Evolutionary conservation across 2,797 vertebrate species (phyloP), one percentile per base, ranked within the genome.

Genomic region (Remorina albescens): DNA sequence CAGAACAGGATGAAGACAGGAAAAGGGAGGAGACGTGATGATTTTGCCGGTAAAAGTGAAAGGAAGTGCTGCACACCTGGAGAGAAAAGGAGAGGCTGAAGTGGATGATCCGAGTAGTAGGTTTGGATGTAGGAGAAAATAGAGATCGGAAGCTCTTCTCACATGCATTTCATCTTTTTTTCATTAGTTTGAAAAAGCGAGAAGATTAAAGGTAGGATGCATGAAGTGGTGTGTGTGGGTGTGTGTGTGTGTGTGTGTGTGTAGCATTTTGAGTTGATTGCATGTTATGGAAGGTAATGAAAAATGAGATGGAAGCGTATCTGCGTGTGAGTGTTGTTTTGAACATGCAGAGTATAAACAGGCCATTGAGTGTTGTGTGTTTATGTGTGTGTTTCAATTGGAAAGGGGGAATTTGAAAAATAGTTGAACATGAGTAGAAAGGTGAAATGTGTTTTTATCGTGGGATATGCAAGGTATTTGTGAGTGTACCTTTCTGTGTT

Each of bases 81-180:
- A n/a, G n/a, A n/a, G n/a, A n/a, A n/a, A n/a, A n/a, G n/a, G n/a
- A n/a, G n/a, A n/a, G n/a, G n/a, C n/a, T n/a, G n/a, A n/a, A n/a
- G 21, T 21, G 21, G 11, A n/a, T 11, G 54, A 21, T 70, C 19
- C 49, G 13, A 61, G 61, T 2, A 8, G 32, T 2, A 0, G 11
- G 23, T 4, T 21, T 9, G 6, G 1, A 13, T 8, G 13, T 21
- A 42, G 12, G 26, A 51, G 51, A 13, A 6, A 4, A 18, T 18
- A 19, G 28, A 6, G 13, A 12, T 21, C 37, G 23, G 64, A 73
- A 28, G 32, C 70, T 78, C 56, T 1, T 86, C 53, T 73, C 26
- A 67, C 57, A 82, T 76, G 68, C 71, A 76, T 79, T 71, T 49
- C 74, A 80, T 76, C 54, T 83, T 74, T 81, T 67, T 81, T 73